Percentiles rank a stretch among this genome's conserved stretches.
Conservation (phyloP, 2,113 vertebrate genomes). For the Caranx ignobilis region DNA sequence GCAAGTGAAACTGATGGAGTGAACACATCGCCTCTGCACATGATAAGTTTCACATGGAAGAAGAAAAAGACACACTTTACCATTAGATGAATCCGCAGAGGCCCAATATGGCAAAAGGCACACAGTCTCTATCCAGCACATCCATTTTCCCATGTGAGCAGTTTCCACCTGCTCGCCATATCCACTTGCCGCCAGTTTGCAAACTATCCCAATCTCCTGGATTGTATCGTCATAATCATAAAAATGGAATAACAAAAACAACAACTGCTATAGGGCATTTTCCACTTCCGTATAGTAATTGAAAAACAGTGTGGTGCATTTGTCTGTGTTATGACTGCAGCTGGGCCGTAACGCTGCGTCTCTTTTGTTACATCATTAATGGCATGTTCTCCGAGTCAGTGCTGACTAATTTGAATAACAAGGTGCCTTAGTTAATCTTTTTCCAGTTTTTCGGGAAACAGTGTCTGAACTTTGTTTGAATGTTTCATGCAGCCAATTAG, state of each 20-base stretch:
- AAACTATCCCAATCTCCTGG: conserved; percentile 53
- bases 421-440: conserved; percentile 60
- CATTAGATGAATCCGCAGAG: conserved; percentile 52
- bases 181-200: conserved; percentile 40
- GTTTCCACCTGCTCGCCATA: conserved; percentile 37
- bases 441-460: conserved; percentile 38
- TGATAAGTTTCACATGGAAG: conserved; percentile 54
- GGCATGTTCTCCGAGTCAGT: conserved; percentile 57
- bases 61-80: conserved; percentile 57
- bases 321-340: conserved; percentile 56
- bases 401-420: conserved; percentile 73
- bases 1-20: conserved; percentile 39
- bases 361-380: conserved; percentile 69
- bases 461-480: conserved; percentile 67
- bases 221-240: conserved; percentile 64
- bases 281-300: conserved; percentile 63
- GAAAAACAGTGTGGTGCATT: conserved; percentile 68
- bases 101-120: conserved; percentile 33
- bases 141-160: conserved; percentile 51
- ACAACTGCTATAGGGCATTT: conserved; percentile 58
- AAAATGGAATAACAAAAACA: conserved; percentile 62
- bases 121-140: conserved; percentile 22
- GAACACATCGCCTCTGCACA: conserved; percentile 60
- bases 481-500: conserved; percentile 74
- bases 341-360: conserved; percentile 47